Conservation (phyloP, 2,888 invertebrate species). For the Andricus quercusramuli region DNA sequence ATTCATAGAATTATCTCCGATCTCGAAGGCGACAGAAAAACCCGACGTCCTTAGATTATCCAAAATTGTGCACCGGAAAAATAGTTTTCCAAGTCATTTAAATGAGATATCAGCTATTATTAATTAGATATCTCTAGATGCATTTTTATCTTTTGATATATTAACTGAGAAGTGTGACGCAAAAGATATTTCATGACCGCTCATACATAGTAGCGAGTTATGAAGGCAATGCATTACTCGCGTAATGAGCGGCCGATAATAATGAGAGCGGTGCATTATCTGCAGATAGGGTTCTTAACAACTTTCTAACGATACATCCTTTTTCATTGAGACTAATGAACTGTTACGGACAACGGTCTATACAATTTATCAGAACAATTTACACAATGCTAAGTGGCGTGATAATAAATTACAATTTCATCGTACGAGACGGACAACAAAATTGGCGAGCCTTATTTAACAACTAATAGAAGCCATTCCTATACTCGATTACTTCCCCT, state of each 20-base stretch:
- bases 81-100: background rate
- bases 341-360: conserved; percentile 30
- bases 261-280: conserved; percentile 38
- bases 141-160: background rate
- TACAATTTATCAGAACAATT: conserved; percentile 41
- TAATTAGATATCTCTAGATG: background rate
- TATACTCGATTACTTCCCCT: conserved; percentile 12
- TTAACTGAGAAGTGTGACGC: conserved; percentile 4
- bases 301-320: conserved; percentile 46
- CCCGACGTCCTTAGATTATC: background rate
- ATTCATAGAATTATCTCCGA: conserved; percentile 47
- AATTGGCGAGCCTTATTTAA: conserved; percentile 34
- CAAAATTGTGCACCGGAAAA: background rate
- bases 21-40: conserved; percentile 37
- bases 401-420: conserved; percentile 40
- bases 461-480: conserved; percentile 38
- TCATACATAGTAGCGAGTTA: conserved; percentile 23
- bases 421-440: conserved; percentile 38
- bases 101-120: background rate
- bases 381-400: conserved; percentile 37
- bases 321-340: conserved; percentile 52
- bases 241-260: conserved; percentile 21
- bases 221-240: conserved; percentile 23
- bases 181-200: background rate
- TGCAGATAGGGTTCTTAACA: conserved; percentile 32